Conservation (phyloP, 2,797 vertebrate genomes). For the Xiphorhynchus erythropygius region DNA sequence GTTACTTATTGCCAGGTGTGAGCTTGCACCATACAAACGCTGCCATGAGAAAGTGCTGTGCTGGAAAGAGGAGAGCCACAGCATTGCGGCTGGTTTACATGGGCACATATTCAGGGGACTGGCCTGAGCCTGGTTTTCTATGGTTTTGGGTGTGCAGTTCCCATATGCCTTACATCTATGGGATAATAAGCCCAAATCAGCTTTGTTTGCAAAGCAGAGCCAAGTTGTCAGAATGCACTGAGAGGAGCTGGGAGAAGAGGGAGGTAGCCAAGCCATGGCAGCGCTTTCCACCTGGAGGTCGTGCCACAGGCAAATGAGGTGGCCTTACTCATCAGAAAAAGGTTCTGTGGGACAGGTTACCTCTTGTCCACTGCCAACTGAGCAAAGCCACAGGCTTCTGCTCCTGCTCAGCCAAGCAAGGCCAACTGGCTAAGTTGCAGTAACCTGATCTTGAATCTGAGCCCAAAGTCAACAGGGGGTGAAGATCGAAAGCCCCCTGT, state of each 20-base stretch:
- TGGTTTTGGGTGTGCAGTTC: background rate
- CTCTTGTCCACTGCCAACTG: background rate
- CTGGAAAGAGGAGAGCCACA: background rate
- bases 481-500: background rate
- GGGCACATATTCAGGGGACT: rapidly evolving
- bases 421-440: background rate
- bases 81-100: rapidly evolving
- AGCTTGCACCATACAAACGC: rapidly evolving
- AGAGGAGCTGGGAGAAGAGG: background rate
- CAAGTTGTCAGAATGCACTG: rapidly evolving
- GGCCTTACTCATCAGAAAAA: background rate
- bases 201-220: background rate
- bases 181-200: background rate
- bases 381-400: background rate
- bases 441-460: background rate
- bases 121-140: background rate
- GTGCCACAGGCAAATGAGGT: rapidly evolving
- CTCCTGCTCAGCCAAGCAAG: background rate
- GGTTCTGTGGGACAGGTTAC: background rate
- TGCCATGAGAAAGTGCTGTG: rapidly evolving
- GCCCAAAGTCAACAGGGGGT: background rate
- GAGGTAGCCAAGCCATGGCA: background rate
- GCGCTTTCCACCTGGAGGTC: background rate
- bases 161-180: rapidly evolving
- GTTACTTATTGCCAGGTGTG: constrained; percentile 11